A percentile compares a stretch with the other conserved stretches of the same genome.
These are phyloP conservation scores for Drosophila meridiana DNA, from an alignment of 2,888 invertebrate genomes.

Conservation along the genomic window DNA sequence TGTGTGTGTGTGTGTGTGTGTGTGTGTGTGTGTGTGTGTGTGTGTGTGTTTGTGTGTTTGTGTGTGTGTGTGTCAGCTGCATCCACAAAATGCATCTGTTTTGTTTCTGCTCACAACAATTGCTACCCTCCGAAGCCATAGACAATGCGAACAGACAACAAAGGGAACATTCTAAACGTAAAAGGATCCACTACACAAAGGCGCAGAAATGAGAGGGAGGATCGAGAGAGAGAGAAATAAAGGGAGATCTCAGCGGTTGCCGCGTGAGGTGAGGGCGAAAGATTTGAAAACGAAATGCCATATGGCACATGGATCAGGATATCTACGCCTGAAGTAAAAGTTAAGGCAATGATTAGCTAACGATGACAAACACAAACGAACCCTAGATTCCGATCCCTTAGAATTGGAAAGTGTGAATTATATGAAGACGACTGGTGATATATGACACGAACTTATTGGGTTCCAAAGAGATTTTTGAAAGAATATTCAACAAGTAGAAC, in stretches of 20 bases:
- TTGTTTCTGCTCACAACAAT: slow-evolving; percentile 52
- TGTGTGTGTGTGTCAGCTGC: slow-evolving; percentile 43
- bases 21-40: slow-evolving; percentile 7
- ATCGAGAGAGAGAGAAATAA: too few species aligned
- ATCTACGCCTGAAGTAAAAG: slow-evolving; percentile 11
- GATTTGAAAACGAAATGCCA: slow-evolving; percentile 37
- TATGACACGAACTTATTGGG: neutral
- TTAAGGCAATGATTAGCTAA: slow-evolving; percentile 66
- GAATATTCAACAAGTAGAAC: neutral
- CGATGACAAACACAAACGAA: slow-evolving; percentile 57
- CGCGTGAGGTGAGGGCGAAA: neutral
- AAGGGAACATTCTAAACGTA: slow-evolving; percentile 57
- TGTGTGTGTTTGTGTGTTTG: slow-evolving; percentile 24
- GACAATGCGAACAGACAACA: slow-evolving; percentile 40
- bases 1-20: slow-evolving; percentile 25
- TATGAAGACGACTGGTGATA: neutral
- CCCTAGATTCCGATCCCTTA: neutral
- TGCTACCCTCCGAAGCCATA: slow-evolving; percentile 62
- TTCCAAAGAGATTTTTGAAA: neutral
- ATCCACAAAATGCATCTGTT: slow-evolving; percentile 71
- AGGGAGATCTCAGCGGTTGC: neutral
- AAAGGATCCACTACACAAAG: slow-evolving; percentile 68
- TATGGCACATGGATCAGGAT: slow-evolving; percentile 44
- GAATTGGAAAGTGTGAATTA: slow-evolving; percentile 24
- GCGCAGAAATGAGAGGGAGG: neutral